Evolutionary conservation across 2,113 vertebrate genomes (phyloP), one percentile per base, ranked within the genome.

Genomic region (Phocoena phocoena): DNA sequence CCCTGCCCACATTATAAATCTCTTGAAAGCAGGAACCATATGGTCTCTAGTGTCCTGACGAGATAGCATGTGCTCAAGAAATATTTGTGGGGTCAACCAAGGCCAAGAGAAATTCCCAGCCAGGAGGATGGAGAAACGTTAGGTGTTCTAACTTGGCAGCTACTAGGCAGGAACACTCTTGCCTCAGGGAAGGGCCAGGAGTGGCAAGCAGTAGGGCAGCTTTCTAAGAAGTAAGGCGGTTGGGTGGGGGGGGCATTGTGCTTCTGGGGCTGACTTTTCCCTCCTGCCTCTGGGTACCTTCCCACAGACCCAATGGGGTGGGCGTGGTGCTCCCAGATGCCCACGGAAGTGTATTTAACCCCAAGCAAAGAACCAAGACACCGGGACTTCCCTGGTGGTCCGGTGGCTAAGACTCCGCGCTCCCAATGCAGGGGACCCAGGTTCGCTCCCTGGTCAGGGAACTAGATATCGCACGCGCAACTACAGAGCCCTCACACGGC

Each of bases 31-130:
- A 84, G 70, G 58, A 80, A 44, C 25, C 4, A 0, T 38, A 10
- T 1, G 7, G 10, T 73, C 58, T 94, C 25, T 38, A 65, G 79
- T 9, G 20, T 90, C 41, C 65, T 44, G 58, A 76, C 2, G 1
- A 73, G 68, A 53, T 31, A 71, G 73, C 63, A 82, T 87, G 86
- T 96, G 76, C 58, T 91, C 65, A 74, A 5, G 70, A 63, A 77
- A n/a, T 65, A 88, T 44, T 26, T 83, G n/a, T n/a, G 28, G 77
- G 47, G 15, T 68, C 36, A 82, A 53, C 21, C n/a, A 41, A 50
- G 67, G 36, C 26, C 6, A 18, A 89, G 36, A 55, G 65, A 65
- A 76, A 50, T 26, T 10, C 10, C 23, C 53, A 65, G 73, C 38
- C 20, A 80, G 87, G 55, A 68, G 79, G 82, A 23, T 7, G 11